Evolutionary conservation across 2,113 vertebrate species (phyloP), one percentile per base, ranked within the genome.

Genomic region (Plotosus lineatus): DNA sequence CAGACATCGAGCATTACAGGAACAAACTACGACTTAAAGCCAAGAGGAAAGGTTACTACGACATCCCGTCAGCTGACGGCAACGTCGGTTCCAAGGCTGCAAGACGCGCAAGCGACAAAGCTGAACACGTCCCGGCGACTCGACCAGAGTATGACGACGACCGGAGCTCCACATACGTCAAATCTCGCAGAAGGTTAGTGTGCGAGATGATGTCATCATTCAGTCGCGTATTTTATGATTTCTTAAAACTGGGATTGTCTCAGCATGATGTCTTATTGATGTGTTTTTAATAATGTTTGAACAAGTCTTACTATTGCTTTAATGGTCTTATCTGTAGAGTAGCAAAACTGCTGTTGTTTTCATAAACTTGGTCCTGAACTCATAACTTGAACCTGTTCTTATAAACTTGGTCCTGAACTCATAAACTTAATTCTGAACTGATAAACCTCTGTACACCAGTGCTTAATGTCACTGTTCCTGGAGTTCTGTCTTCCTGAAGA

Each of bases 11-110:
- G 80, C 97, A 99, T 89, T 99, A 99, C 89, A 95, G 98, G 89
- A 98, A 99, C 91, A 99, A 99, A 86, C 93, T 99, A 82, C 94
- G 98, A 68, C 94, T 99, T 85, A 99, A 99, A 89, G 97, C 97
- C 55, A 99, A 98, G 91, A 93, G 95, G 89, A 99, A 98, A 78
- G 98, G 97, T 0, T 99, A 99, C 90, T 98, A 98, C 72, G 98
- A 99, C 87, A 96, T 98, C 86, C 96, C 97, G 0, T 92, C 94
- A 0, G 88, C 90, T n/a, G 95, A 97, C 17, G 90, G 86, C 7
- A 94, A 56, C 89, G 89, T 86, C 2, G 93, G 19, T 86, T 75
- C 81, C 75, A 93, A 94, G 86, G 91, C 88, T 0, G 89, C 94
- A 86, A 92, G 92, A 83, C 89, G 91, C 21, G 88, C 91, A 75